phyloP scores from a whole-genome alignment of 1,140 invertebrate genomes.

The Drosophila ficusphila region DNA sequence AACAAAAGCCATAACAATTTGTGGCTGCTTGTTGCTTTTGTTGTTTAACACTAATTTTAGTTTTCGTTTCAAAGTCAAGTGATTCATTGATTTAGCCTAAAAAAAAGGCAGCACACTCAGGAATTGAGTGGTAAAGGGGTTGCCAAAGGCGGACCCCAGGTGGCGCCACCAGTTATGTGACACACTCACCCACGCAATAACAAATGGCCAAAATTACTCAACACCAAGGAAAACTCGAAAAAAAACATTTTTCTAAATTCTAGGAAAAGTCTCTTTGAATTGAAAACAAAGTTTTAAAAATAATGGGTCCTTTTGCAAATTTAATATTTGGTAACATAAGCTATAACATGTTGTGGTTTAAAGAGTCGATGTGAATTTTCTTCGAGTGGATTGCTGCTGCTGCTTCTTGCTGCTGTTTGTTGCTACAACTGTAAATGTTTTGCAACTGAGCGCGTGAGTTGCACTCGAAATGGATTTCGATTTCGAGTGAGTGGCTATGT shows the following conservation, averaged over 20 bases:
- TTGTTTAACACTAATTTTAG: conserved; percentile 76
- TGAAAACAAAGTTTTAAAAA: no score
- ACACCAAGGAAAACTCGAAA: conserved; percentile 40
- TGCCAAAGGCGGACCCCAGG: conserved; percentile 23
- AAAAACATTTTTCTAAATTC: not conserved
- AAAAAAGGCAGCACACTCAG: conserved; percentile 15
- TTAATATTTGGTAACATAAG: no score
- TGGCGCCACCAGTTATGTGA: conserved; percentile 8
- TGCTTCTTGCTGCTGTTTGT: conserved; percentile 14
- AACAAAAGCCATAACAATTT: conserved; percentile 30
- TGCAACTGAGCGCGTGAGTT: conserved; percentile 46
- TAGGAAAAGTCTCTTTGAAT: no score
- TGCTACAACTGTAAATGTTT: conserved; percentile 39
- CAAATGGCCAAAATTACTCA: conserved; percentile 72
- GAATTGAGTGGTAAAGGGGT: conserved; percentile 12
- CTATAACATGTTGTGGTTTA: no score
- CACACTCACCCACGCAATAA: conserved; percentile 25
- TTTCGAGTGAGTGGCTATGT: conserved; percentile 53
- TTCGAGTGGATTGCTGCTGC: not conserved
- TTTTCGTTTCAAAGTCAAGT: conserved; percentile 78
- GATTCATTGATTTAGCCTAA: conserved; percentile 55
- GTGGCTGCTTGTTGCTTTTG: conserved; percentile 32
- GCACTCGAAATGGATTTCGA: not conserved
- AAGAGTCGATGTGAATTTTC: no score
- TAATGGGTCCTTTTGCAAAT: no score